A percentile compares a stretch with the other conserved stretches of the same genome.
phyloP scores from a whole-genome alignment of 2,888 invertebrate species.

The Tuberolachnus salignus region DNA sequence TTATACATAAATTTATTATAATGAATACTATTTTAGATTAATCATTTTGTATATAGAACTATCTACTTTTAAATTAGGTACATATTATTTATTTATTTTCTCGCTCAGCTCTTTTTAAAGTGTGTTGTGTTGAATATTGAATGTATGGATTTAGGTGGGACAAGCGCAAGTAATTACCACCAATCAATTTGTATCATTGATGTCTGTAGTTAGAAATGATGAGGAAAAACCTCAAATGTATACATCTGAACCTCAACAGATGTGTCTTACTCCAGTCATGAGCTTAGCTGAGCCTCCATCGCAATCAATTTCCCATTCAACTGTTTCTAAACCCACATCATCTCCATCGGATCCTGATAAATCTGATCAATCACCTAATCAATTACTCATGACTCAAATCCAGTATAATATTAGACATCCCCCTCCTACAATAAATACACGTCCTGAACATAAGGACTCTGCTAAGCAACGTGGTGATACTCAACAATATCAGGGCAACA shows the following conservation, averaged over 20 bases:
- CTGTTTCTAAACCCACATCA: conserved; percentile 41
- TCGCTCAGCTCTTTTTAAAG: conserved; percentile 11
- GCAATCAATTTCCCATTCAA: conserved; percentile 36
- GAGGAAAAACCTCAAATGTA: conserved; percentile 54
- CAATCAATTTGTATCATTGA: conserved; percentile 52
- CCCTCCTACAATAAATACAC: conserved; percentile 41
- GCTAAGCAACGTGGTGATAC: conserved; percentile 37
- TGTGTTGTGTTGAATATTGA: conserved; percentile 27
- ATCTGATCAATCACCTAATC: conserved; percentile 48
- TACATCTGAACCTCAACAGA: conserved; percentile 44
- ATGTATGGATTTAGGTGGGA: conserved; percentile 46
- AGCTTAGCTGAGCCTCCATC: conserved; percentile 44
- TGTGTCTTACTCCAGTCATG: conserved; percentile 45
- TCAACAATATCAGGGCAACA: conserved; percentile 51
- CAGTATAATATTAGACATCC: conserved; percentile 53
- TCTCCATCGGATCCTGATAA: conserved; percentile 45
- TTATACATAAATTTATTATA: too few species aligned
- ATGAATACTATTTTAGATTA: too few species aligned
- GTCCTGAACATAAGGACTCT: conserved; percentile 45
- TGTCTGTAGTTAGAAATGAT: conserved; percentile 53
- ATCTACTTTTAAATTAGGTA: not conserved
- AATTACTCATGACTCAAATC: conserved; percentile 52
- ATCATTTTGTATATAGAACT: not conserved
- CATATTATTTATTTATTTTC: conserved; percentile 26
- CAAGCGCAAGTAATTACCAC: conserved; percentile 54